Base-by-base conservation (phyloP, 2,888 invertebrate species). In the Rhingia campestris region DNA sequence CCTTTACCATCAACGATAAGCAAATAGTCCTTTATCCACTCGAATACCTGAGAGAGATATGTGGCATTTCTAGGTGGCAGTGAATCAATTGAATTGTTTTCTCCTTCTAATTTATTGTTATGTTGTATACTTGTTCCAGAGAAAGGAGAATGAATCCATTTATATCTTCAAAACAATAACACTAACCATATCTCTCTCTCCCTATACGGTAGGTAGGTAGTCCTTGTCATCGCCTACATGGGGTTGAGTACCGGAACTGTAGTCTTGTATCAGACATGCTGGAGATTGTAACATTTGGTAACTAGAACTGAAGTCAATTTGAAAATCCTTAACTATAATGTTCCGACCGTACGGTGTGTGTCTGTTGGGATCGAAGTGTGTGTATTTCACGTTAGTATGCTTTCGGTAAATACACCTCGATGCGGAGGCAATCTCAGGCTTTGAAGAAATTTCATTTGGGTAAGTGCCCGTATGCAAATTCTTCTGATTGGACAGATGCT, bases 11-110 rank as follows among this genome's bases (percentile, higher is more conserved):
- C 76, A 59, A 30, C 33, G 37, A 53, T 53, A 67, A 54, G 53
- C 59, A 72, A 59, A 61, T 70, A 66, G 47, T 70, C 70, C 47
- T 70, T 37, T 70, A 70, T 61, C 54, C 35, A 45, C 43, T 49
- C 47, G 4, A 59, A 64, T 49, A 45, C 51, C 49, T 63, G 56
- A 3, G 30, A 58, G 58, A 74, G 64, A 66, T 66, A 47, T 66
- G 59, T 63, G 51, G 63, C 58, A 53, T 37, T 75, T 32, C 63
- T 70, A 39, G 39, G 22, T 22, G 22, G 35, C 61, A 59, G 54
- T 81, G 53, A 76, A 76, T 66, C 76, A 76, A 76, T 61, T 59
- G 70, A 53, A 81, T 76, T 67, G 76, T 59, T 59, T 54, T 75
- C 22, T 41, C 41, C 51, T 66, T 58, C 43, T 41, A 69, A 76